Evolutionary conservation across 2,113 vertebrate genomes (phyloP).

Genomic region (Burhinus oedicnemus): DNA sequence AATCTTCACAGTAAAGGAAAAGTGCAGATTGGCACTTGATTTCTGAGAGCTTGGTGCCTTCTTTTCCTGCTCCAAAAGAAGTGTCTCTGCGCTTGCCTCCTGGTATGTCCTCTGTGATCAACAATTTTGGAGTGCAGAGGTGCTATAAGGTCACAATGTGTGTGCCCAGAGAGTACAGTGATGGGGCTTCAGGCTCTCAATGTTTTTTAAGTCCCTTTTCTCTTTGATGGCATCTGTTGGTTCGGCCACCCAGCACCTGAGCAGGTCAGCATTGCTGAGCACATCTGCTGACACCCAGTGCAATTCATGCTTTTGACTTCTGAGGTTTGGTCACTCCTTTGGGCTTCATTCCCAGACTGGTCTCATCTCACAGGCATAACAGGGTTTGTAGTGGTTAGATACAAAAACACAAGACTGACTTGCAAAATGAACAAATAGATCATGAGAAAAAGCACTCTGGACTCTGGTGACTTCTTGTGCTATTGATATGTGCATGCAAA

Average conservation of each 20-base stretch:
- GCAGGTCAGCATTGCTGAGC: background rate
- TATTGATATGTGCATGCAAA: background rate
- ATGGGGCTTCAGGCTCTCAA: background rate
- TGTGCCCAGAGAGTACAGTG: background rate
- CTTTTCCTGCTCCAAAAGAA: background rate
- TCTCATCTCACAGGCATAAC: background rate
- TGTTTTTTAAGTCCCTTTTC: background rate
- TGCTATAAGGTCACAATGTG: background rate
- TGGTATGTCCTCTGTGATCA: background rate
- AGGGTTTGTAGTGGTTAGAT: background rate
- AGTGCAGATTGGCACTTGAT: background rate
- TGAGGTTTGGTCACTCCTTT: background rate
- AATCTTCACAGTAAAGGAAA: background rate
- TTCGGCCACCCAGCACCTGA: background rate
- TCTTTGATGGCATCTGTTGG: background rate
- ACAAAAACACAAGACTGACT: background rate
- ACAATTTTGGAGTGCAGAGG: background rate
- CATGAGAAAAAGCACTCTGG: background rate
- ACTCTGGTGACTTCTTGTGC: background rate
- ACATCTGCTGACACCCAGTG: background rate
- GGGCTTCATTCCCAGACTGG: background rate
- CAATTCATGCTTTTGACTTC: background rate
- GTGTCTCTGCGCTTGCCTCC: background rate
- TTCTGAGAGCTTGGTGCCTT: background rate
- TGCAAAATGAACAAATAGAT: background rate